Conservation (phyloP, 2,113 vertebrate species). For the Myotis brandtii region DNA sequence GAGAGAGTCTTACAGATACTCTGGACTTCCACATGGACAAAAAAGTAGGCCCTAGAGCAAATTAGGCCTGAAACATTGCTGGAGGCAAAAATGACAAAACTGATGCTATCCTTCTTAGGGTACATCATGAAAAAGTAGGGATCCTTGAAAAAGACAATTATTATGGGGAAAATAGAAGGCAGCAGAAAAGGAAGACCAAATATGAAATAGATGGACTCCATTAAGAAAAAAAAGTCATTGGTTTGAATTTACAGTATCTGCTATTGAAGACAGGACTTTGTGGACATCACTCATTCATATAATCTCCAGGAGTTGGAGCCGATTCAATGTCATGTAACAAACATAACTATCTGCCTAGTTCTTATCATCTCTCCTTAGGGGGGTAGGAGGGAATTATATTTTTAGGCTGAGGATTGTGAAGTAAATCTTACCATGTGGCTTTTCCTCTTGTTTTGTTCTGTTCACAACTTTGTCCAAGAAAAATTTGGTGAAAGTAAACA, state of each 20-base stretch:
- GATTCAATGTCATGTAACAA: not conserved
- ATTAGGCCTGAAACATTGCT: not conserved
- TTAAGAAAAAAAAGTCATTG: not conserved
- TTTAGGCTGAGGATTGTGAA: not conserved
- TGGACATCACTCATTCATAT: not conserved
- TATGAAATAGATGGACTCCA: not conserved
- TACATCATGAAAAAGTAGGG: not conserved
- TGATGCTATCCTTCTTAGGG: not conserved
- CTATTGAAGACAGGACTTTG: not conserved
- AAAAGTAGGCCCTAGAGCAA: not conserved
- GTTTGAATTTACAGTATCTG: not conserved
- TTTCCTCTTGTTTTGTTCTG: not conserved
- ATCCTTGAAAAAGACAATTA: not conserved
- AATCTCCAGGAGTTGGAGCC: not conserved
- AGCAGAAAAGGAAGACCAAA: not conserved
- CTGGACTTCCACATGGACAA: not conserved
- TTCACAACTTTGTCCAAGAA: not conserved
- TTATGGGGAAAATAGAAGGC: not conserved
- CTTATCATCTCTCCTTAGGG: not conserved
- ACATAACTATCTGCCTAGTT: not conserved
- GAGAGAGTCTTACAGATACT: not conserved
- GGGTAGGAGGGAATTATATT: not conserved
- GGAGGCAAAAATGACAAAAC: not conserved
- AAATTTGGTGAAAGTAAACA: constrained; percentile 35
- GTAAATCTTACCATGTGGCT: not conserved